Percentiles rank a stretch among this genome's conserved stretches.
phyloP scores from a whole-genome alignment of 2,888 invertebrate species.

The Lepidochitona cinerea region DNA sequence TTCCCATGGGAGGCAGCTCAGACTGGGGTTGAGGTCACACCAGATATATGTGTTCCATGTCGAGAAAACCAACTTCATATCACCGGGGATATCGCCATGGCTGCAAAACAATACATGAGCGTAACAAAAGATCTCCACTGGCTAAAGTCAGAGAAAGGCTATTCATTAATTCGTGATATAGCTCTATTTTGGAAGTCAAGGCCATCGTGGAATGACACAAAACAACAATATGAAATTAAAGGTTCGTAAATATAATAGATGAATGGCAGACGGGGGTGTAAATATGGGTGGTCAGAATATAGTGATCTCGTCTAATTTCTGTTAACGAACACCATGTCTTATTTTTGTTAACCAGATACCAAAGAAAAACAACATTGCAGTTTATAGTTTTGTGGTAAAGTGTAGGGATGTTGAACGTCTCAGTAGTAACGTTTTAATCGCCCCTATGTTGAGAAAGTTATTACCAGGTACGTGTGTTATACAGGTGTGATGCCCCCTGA shows the following conservation, averaged over 20 bases:
- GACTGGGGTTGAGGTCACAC: slow-evolving; percentile 41
- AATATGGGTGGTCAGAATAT: too few species aligned
- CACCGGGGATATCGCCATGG: slow-evolving; percentile 40
- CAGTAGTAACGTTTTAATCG: too few species aligned
- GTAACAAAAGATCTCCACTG: slow-evolving; percentile 42
- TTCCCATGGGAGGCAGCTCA: slow-evolving; percentile 45
- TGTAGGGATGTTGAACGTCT: too few species aligned
- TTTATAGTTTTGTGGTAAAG: too few species aligned
- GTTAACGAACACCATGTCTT: too few species aligned
- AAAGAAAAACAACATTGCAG: too few species aligned
- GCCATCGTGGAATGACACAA: slow-evolving; percentile 30
- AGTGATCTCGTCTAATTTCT: too few species aligned
- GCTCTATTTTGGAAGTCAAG: slow-evolving; percentile 35
- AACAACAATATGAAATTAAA: slow-evolving; percentile 36
- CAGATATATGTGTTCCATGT: slow-evolving; percentile 25
- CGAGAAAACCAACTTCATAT: slow-evolving; percentile 30
- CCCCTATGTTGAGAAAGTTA: too few species aligned
- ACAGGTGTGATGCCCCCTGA: slow-evolving; percentile 54
- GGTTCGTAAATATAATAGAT: slow-evolving; percentile 32
- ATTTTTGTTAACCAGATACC: too few species aligned
- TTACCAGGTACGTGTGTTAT: too few species aligned
- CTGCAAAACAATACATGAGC: slow-evolving; percentile 42
- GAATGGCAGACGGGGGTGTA: too few species aligned
- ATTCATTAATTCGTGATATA: slow-evolving; percentile 40
- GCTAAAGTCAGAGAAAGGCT: slow-evolving; percentile 35